A percentile compares a stretch with the other conserved stretches of the same genome.
These are phyloP conservation scores for Proales similis DNA, from an alignment of 1,140 invertebrate species.

Conservation along the genomic window DNA sequence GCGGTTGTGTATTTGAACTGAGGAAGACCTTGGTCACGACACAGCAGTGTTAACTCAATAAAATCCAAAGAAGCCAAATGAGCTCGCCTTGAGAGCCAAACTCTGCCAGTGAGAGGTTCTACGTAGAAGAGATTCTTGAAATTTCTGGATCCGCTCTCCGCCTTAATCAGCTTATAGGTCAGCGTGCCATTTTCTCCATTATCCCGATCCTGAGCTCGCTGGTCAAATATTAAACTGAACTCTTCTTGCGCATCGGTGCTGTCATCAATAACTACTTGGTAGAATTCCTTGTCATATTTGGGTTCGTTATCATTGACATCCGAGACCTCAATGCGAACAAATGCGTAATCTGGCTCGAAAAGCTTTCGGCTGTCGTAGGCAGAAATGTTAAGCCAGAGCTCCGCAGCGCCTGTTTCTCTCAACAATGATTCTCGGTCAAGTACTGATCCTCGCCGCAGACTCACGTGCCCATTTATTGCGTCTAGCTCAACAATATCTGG, in stretches of 20 bases:
- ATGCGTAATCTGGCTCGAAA: neutral
- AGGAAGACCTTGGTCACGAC: too few relatives aligned
- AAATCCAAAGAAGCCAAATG: too few relatives aligned
- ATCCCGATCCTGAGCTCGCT: neutral
- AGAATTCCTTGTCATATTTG: neutral
- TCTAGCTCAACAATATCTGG: constrained; percentile 19
- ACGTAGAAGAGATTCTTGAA: constrained; percentile 14
- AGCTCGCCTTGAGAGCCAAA: too few relatives aligned
- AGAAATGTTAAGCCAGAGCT: constrained; percentile 3
- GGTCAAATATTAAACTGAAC: constrained; percentile 10
- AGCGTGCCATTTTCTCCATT: neutral
- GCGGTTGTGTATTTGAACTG: too few relatives aligned
- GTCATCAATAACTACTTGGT: neutral
- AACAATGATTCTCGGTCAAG: constrained; percentile 6
- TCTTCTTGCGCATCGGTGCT: constrained; percentile 11
- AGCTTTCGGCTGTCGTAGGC: constrained; percentile 12
- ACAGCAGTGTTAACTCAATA: too few relatives aligned
- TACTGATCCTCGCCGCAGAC: neutral
- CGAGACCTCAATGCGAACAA: neutral
- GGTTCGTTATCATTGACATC: constrained; percentile 5
- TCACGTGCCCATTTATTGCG: neutral
- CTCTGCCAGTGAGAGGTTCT: constrained; percentile 10
- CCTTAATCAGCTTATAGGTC: neutral
- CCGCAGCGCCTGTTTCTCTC: neutral
- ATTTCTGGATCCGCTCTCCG: too few relatives aligned